These are phyloP conservation scores for Acronicta leporina DNA, from an alignment of 2,888 invertebrate species.

Conservation along the genomic window DNA sequence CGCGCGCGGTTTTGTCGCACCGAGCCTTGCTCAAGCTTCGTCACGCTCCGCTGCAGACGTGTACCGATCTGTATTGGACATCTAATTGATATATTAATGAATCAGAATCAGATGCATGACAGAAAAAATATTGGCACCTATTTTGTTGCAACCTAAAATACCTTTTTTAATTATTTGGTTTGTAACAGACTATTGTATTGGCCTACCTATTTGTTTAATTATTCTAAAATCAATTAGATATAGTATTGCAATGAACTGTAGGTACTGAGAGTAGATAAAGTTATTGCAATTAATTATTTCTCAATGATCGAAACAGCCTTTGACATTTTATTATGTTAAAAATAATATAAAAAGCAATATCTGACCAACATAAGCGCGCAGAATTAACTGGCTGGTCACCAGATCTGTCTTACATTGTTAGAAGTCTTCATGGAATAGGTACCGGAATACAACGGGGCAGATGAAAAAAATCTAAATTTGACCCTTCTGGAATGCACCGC, in stretches of 20 bases:
- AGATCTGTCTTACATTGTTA: too few relatives aligned
- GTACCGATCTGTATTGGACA: constrained; percentile 30
- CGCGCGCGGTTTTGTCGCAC: constrained; percentile 79
- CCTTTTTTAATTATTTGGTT: constrained; percentile 1
- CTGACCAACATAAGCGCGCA: too few relatives aligned
- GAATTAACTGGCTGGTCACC: too few relatives aligned
- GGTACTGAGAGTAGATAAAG: too few relatives aligned
- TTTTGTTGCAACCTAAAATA: neutral
- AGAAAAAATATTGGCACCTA: constrained; percentile 1
- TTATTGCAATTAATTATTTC: too few relatives aligned
- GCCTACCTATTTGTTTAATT: constrained; percentile 24
- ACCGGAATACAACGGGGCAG: too few relatives aligned
- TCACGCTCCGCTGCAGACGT: constrained; percentile 62
- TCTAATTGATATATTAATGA: constrained; percentile 51
- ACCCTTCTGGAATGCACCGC: too few relatives aligned
- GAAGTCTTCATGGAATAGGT: too few relatives aligned
- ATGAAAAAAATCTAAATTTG: too few relatives aligned
- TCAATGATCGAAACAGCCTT: too few relatives aligned
- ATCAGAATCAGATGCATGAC: constrained; percentile 14
- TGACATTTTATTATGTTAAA: too few relatives aligned
- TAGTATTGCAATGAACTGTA: constrained; percentile 13
- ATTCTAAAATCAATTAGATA: constrained; percentile 18
- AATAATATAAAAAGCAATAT: too few relatives aligned
- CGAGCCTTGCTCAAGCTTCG: constrained; percentile 74
- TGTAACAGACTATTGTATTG: constrained; percentile 5